Conservation (phyloP, 1,140 invertebrate species). For the Neotoxoptera formosana region DNA sequence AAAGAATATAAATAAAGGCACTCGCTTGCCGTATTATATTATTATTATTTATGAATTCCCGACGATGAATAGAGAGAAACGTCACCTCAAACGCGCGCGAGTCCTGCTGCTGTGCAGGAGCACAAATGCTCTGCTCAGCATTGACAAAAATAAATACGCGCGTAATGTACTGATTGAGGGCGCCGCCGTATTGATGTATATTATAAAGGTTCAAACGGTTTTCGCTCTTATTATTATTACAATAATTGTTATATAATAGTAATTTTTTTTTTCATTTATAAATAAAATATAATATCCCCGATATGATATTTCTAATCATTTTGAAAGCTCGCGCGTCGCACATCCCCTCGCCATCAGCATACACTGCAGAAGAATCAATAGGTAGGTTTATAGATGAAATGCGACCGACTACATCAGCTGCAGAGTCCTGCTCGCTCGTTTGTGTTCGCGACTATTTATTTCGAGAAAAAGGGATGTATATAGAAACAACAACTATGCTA, state of each 20-base stretch:
- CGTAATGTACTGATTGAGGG: constrained; percentile 34
- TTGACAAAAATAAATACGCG: constrained; percentile 36
- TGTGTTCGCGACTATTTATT: neutral
- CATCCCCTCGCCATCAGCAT: no score
- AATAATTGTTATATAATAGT: constrained; percentile 40
- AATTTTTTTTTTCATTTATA: neutral
- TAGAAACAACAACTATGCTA: neutral
- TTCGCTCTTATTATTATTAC: constrained; percentile 20
- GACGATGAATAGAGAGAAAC: neutral
- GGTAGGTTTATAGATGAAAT: no score
- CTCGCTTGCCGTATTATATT: neutral
- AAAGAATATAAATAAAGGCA: neutral
- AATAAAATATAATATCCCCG: neutral
- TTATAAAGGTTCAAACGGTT: constrained; percentile 44
- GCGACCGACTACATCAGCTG: no score
- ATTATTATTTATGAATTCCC: neutral
- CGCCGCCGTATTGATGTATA: no score
- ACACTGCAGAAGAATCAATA: no score
- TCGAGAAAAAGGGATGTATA: neutral
- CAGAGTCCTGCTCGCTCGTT: neutral
- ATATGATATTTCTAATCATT: constrained; percentile 44
- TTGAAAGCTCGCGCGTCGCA: constrained; percentile 45
- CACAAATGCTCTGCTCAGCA: neutral
- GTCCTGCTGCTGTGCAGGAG: no score
- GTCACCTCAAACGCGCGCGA: constrained; percentile 42